Evolutionary conservation across 2,888 invertebrate species (phyloP), one percentile per base, ranked within the genome.

Genomic region (Tolmerus cingulatus): DNA sequence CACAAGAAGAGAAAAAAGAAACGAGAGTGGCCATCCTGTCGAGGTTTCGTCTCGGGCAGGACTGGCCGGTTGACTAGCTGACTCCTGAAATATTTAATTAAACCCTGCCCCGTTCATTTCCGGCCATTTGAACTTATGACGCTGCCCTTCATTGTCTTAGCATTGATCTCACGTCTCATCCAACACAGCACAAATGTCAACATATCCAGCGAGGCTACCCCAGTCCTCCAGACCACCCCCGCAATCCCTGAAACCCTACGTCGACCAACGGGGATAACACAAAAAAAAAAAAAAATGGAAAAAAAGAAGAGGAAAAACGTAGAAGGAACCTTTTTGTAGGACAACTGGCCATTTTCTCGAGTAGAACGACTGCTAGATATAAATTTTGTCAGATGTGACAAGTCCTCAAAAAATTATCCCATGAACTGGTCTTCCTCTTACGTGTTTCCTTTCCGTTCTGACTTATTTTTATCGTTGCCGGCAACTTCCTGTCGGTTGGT

Each of bases 341-440:
- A 84, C 23, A 40, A 84, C 74, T 84, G 43, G 19, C 81, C 51
- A 84, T 37, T 84, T 84, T 57, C 66, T 34, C 66, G 37, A 30
- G 74, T 57, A 57, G 30, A 84, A 40, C 23, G 74, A 84, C 84
- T 66, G 66, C 34, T 23, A 40, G 74, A 84, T 84, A 84, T 84
- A 84, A 84, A 84, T 84, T 66, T 66, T 84, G 57, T 46, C 84
- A 66, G 84, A 84, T 84, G 84, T 84, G 84, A 84, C 84, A 84
- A 84, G 84, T 84, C 84, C 57, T 66, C 40, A 84, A 74, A 84
- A 84, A 84, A 84, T 30, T 66, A 66, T 84, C 19, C 46, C 40
- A 84, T 27, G 40, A 40, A 57, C 34, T 57, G 74, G 23, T 84
- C 81, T 55, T 81, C 84, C 84, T 74, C 74, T 40, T 66, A 37